Conservation (phyloP, 1,140 invertebrate genomes). For the Drosophila pruinosa region DNA sequence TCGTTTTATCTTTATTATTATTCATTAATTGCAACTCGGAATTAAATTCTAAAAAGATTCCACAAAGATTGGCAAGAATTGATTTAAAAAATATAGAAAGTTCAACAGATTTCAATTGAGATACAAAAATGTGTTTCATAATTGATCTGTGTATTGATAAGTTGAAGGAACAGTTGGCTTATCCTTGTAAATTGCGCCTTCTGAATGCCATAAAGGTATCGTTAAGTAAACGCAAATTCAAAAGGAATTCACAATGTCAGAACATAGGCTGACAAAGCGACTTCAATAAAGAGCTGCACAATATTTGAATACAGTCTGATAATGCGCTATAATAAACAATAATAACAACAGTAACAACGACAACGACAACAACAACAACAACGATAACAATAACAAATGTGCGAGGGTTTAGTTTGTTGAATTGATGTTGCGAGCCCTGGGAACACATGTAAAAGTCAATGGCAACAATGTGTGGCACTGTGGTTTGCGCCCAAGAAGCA, state of each 20-base stretch:
- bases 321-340: conserved; percentile 20
- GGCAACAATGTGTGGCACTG: conserved; percentile 67
- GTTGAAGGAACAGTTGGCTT: no score
- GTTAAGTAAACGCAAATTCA: background rate
- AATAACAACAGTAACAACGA: conserved; percentile 1
- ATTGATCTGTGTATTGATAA: no score
- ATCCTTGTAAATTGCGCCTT: background rate
- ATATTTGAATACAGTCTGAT: conserved; percentile 4
- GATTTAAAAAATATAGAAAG: no score
- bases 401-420: background rate
- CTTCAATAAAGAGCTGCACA: background rate
- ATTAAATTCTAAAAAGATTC: no score
- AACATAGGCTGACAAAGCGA: background rate
- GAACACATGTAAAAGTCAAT: conserved; percentile 70
- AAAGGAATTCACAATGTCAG: background rate
- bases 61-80: no score
- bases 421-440: conserved; percentile 12
- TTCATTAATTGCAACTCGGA: no score
- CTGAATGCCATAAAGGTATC: background rate
- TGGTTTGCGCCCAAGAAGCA: conserved; percentile 44
- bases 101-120: no score
- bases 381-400: conserved; percentile 1
- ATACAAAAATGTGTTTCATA: no score
- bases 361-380: conserved; percentile 2
- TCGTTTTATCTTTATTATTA: no score